Evolutionary conservation across 2,888 invertebrate genomes (phyloP), one percentile per base, ranked within the genome.

Genomic region (Dryadula phaetusa): DNA sequence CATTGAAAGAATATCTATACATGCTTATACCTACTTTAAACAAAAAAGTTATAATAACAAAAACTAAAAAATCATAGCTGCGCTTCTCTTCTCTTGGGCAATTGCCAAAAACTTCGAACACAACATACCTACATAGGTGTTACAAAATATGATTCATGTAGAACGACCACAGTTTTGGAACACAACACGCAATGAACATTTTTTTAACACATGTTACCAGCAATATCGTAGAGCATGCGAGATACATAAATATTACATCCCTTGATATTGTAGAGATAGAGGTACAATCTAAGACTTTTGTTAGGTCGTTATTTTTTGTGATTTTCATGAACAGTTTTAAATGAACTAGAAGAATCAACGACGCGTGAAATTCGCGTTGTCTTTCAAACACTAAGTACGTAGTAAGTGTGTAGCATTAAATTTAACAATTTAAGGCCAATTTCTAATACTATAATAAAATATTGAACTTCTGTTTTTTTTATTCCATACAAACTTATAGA

Each of bases 131-230:
- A 52, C 14, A 4, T 49, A 66, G 70, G 66, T 66, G 66, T 66
- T 71, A 66, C 71, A 67, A 67, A 71, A 67, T 67, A 64, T 70
- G 71, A 72, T 63, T 68, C 67, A 70, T 68, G 71, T 67, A 64
- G 63, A 71, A 72, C 69, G 67, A 67, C 71, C 64, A 67, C 67
- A 66, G 69, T 69, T 66, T 65, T 49, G 60, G 53, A 65, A 63
- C 47, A 54, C 58, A 58, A 32, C 63, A 66, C 52, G 65, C 47
- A 60, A 32, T 68, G 47, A 60, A 65, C 60, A 54, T 56, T 66
- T 68, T 70, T 67, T 67, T 68, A 60, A 52, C 68, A 70, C 42
- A 54, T 70, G 70, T 61, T 68, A 60, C 68, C 65, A 63, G 65
- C 70, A 70, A 66, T 70, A 70, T 66, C 63, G 63, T 32, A 20